Evolutionary conservation across 2,113 vertebrate genomes (phyloP).

Genomic region (Orycteropus afer): DNA sequence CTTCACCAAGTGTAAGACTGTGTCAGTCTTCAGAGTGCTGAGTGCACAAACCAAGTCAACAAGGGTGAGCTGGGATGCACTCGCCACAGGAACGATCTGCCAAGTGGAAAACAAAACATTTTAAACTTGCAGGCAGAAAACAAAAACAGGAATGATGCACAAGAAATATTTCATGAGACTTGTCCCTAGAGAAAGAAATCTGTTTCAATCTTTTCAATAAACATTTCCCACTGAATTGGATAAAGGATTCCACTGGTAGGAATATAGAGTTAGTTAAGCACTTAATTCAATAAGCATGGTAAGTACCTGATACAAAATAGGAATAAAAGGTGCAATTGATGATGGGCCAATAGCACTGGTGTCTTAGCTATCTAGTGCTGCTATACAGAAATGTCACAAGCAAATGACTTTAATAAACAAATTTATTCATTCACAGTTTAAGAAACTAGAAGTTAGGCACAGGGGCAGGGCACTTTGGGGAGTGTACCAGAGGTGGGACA

Average conservation of each 20-base stretch:
- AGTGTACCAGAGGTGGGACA: background rate
- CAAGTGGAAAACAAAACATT: background rate
- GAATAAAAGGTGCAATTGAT: background rate
- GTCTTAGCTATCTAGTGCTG: too few relatives aligned
- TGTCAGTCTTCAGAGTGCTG: constrained; percentile 89
- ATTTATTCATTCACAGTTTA: too few relatives aligned
- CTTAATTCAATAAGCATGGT: background rate
- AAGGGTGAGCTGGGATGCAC: constrained; percentile 89
- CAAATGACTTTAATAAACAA: too few relatives aligned
- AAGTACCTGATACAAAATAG: background rate
- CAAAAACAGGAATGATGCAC: rapidly evolving
- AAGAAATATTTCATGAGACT: background rate
- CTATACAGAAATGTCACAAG: too few relatives aligned
- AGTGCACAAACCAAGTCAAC: constrained; percentile 94
- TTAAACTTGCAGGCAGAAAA: background rate
- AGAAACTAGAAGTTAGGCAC: too few relatives aligned
- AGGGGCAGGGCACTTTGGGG: background rate
- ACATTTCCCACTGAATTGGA: background rate
- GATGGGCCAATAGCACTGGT: background rate
- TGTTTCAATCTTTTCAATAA: background rate
- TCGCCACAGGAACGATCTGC: constrained; percentile 91
- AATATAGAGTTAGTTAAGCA: background rate
- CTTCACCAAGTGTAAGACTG: constrained; percentile 92
- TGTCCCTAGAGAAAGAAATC: background rate
- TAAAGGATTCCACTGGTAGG: background rate